Conservation (phyloP, 2,113 vertebrate species). For the Trematomus loennbergii region DNA sequence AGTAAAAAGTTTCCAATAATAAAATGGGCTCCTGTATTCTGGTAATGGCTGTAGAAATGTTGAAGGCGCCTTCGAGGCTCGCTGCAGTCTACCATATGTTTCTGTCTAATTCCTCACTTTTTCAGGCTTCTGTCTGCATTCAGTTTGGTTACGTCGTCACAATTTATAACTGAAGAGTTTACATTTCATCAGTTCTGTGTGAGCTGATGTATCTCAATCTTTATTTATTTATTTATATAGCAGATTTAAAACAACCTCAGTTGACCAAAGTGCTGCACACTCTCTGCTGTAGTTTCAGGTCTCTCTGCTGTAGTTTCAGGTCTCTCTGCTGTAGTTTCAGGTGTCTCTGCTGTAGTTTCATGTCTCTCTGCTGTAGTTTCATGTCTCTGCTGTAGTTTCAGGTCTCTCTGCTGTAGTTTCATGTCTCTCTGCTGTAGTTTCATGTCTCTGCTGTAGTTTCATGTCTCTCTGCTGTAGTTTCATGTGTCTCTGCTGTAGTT, state of each 20-base stretch:
- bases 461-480: too few species aligned
- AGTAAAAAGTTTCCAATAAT: slow-evolving; percentile 49
- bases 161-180: slow-evolving; percentile 40
- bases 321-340: too few species aligned
- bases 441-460: too few species aligned
- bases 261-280: too few species aligned
- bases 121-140: slow-evolving; percentile 15
- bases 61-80: slow-evolving; percentile 39
- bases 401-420: too few species aligned
- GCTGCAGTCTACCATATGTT: slow-evolving; percentile 61
- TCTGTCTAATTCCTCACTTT: slow-evolving; percentile 30
- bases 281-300: background rate
- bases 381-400: too few species aligned
- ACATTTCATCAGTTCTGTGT: slow-evolving; percentile 33
- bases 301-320: background rate
- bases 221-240: too few species aligned
- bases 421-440: too few species aligned
- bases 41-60: slow-evolving; percentile 33
- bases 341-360: too few species aligned
- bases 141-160: background rate
- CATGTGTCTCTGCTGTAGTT: too few species aligned
- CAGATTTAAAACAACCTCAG: too few species aligned
- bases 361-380: too few species aligned
- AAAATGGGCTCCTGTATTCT: slow-evolving; percentile 50
- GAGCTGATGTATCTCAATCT: slow-evolving; percentile 19